These are phyloP conservation scores for Uromys caudimaculatus DNA, from an alignment of 2,797 vertebrate genomes.

Conservation along the genomic window DNA sequence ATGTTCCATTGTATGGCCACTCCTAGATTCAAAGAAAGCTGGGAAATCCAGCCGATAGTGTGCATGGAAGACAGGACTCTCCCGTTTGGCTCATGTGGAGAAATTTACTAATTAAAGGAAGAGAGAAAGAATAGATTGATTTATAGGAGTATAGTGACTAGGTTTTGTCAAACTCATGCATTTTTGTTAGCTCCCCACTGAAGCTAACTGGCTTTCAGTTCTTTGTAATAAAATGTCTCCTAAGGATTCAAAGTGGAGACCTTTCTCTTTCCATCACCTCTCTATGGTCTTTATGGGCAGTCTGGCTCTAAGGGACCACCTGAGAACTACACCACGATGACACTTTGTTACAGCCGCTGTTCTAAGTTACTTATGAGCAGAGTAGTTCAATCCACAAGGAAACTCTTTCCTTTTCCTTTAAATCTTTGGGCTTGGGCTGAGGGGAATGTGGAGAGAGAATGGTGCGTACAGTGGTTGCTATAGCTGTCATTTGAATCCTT, in stretches of 20 bases:
- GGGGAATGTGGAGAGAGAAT: neutral
- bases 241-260: neutral
- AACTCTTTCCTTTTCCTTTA: neutral
- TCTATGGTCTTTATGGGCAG: neutral
- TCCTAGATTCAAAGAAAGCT: neutral
- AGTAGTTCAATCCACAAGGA: neutral
- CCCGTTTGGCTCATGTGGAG: neutral
- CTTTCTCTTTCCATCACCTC: neutral
- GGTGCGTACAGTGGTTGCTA: neutral
- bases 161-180: constrained; percentile 29
- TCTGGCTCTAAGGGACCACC: neutral
- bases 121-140: neutral
- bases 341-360: neutral
- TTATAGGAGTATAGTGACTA: neutral
- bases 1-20: neutral
- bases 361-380: neutral
- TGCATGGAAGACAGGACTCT: neutral
- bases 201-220: neutral
- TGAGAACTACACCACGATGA: neutral
- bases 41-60: neutral
- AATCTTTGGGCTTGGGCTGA: neutral
- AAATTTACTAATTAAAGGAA: neutral
- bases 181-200: neutral
- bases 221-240: neutral
- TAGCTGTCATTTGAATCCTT: neutral